Base-by-base conservation (phyloP, 2,888 invertebrate species). In the Drepana falcataria region DNA sequence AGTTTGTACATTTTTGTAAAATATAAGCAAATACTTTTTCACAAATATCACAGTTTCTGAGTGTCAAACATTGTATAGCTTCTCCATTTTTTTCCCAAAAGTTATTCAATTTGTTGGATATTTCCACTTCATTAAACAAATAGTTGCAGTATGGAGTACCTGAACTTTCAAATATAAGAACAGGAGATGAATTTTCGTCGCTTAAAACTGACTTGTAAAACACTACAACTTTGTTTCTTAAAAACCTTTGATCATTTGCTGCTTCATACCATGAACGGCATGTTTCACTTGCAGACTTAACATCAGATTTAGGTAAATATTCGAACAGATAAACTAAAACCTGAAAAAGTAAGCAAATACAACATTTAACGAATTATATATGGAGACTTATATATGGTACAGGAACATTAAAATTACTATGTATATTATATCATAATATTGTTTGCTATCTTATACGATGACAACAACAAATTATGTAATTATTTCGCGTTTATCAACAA, bases 231-330 rank as follows among this genome's bases (percentile, higher is more conserved):
- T 93, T 91, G 55, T 83, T 85, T 68, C 92, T 92, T 57, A 91
- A 77, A 65, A 93, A 92, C 59, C 92, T 91, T 59, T 92, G 89
- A 68, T 94, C 93, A 67, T 93, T 92, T 4, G 94, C 92, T 9
- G 95, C 95, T 59, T 93, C 91, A 61, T 94, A 93, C 95, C 95
- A 95, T 0, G 91, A 83, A 33, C 81, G 90, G 73, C 94, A 94
- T 35, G 94, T 94, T 63, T 93, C 87, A 63, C 94, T 93, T 47
- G 94, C 94, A 49, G 92, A 87, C 76, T 93, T 92, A 64, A 94
- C 85, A 73, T 95, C 95, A 2, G 94, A 90, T 64, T 93, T 92
- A 47, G 93, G 91, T 63, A 94, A 79, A 77, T 92, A 93, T 63
- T 93, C 92, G 73, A 94, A 93, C 60, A 94, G 91, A 64, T 93